Conservation (phyloP, 2,888 invertebrate genomes). For the Lysandra coridon region DNA sequence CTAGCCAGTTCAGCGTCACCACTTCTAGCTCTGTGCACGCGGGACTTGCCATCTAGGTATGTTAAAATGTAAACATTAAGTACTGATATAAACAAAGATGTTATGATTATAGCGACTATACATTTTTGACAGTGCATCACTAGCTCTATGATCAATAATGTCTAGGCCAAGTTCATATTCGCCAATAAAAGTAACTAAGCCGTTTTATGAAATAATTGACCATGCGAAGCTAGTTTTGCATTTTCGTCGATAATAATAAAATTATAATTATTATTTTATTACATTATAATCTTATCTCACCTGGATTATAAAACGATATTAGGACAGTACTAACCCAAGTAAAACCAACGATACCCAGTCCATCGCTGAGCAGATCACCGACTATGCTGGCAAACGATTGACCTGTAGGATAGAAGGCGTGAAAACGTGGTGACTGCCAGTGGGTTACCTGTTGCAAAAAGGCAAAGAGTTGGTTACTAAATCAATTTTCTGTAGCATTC, state of each 20-base stretch:
- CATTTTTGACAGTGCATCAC: too few species aligned
- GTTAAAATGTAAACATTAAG: slow-evolving; percentile 35
- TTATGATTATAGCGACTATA: neutral
- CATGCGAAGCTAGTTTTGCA: too few species aligned
- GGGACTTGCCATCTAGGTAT: slow-evolving; percentile 86
- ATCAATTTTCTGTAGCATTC: too few species aligned
- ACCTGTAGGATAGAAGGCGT: slow-evolving; percentile 94
- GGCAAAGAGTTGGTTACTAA: neutral
- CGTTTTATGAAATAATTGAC: too few species aligned
- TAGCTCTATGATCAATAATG: too few species aligned
- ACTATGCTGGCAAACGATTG: slow-evolving; percentile 92
- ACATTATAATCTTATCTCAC: neutral
- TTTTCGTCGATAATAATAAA: too few species aligned
- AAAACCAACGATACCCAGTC: slow-evolving; percentile 92
- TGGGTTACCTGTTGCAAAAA: slow-evolving; percentile 86
- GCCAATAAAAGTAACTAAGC: too few species aligned
- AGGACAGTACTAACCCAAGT: slow-evolving; percentile 87
- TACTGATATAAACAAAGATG: neutral
- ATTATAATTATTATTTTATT: too few species aligned
- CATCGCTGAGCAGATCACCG: slow-evolving; percentile 90
- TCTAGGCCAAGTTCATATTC: too few species aligned
- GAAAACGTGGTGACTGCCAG: slow-evolving; percentile 96
- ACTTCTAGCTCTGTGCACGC: slow-evolving; percentile 96
- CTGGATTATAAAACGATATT: neutral
- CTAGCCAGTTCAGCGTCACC: slow-evolving; percentile 96